Base-by-base conservation (phyloP, 2,888 invertebrate genomes). In the Euspilapteryx auroguttella region DNA sequence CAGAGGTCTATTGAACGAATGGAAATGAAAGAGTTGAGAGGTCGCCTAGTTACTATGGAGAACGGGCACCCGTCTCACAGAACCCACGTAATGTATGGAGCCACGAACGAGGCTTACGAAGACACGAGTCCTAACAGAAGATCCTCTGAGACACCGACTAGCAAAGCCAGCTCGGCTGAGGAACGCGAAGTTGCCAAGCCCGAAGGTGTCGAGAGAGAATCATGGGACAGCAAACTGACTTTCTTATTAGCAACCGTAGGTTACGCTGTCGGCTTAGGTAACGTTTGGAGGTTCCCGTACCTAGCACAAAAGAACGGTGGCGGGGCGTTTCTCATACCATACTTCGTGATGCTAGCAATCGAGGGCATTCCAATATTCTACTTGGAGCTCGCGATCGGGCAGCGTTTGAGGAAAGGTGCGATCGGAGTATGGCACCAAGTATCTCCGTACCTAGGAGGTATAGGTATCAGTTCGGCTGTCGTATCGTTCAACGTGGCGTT, bases 291-390 rank as follows among this genome's bases (percentile, higher is more conserved):
- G 40, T 95, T 95, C 62, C 95, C 95, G 0, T 95, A 95, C 62
- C 71, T 95, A 38, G 94, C 94, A 0, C 94, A 95, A 54, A 94
- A 94, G 58, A 94, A 94, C 49, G 94, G 94, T 1, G 94, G 94
- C 31, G 94, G 96, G 12, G 96, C 96, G n/a, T 97, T 97, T 55
- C 73, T 97, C 35, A 94, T 97, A 41, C 96, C 96, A 0, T 97
- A 96, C 65, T 89, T 95, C 50, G 89, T 96, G 37, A 96, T 96
- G 94, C 61, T 95, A 50, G 87, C 89, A 13, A 85, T 95, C 37
- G 94, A 95, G 55, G 97, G 96, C 1, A 90, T 97, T 43, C 97
- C 96, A 1, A 92, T 97, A 49, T 94, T 97, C 68, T 95, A 95
- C 57, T 79, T 97, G 57, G 97, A 97, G 66, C 71, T 97, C 49